Percentiles rank a stretch among this genome's conserved stretches.
These are phyloP conservation scores for Desmodus rotundus DNA, from an alignment of 2,113 vertebrate species.

Conservation along the genomic window DNA sequence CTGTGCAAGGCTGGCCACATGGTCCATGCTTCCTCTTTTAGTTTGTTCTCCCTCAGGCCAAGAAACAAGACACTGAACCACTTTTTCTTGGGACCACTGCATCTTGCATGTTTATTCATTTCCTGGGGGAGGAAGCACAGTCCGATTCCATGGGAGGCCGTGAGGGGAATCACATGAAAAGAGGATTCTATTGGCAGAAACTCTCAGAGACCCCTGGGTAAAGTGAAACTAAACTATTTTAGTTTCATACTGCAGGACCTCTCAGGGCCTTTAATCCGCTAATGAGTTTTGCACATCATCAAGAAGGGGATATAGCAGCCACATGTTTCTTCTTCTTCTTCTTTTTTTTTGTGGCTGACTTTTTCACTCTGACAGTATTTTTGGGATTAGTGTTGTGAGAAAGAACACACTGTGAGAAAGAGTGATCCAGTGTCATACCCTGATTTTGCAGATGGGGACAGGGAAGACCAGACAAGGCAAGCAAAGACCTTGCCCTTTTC, in stretches of 20 bases:
- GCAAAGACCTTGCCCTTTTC: neutral
- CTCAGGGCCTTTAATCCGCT: neutral
- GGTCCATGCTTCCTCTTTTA: neutral
- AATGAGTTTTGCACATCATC: neutral
- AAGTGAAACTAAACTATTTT: neutral
- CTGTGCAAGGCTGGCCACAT: neutral
- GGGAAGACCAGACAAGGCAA: neutral
- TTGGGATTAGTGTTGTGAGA: neutral
- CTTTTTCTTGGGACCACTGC: neutral
- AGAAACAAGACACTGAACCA: neutral
- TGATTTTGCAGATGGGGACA: neutral
- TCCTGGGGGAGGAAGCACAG: neutral
- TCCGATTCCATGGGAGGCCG: neutral
- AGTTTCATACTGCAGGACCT: neutral
- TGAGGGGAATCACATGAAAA: neutral
- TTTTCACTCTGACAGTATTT: neutral
- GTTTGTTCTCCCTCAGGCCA: neutral
- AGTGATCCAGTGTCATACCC: fast-evolving
- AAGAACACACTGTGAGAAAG: neutral
- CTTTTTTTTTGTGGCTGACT: neutral
- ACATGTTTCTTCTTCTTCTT: neutral
- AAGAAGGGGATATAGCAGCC: neutral
- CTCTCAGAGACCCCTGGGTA: neutral
- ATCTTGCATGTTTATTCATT: neutral
- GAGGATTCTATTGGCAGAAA: neutral